These are phyloP conservation scores for Asbolus verrucosus DNA, from an alignment of 1,140 invertebrate species.

Conservation along the genomic window DNA sequence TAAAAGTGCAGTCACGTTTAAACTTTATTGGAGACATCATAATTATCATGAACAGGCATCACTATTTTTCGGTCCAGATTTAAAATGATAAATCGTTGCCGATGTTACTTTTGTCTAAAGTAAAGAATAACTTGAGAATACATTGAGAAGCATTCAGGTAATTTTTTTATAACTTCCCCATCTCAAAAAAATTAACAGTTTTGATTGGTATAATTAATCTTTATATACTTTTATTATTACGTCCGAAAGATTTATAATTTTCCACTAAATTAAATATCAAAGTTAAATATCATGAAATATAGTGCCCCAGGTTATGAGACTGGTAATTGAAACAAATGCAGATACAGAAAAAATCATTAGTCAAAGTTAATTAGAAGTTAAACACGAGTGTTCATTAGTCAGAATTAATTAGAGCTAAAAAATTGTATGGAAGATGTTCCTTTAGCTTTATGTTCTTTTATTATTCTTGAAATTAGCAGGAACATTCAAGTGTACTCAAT, in stretches of 20 bases:
- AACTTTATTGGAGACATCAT: too few relatives aligned
- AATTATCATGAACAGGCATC: too few relatives aligned
- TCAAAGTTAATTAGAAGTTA: conserved; percentile 35
- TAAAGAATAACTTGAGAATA: neutral
- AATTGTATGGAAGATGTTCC: conserved; percentile 7
- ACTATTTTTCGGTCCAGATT: too few relatives aligned
- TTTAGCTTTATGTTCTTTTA: neutral
- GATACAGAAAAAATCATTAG: conserved; percentile 30
- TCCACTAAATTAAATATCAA: conserved; percentile 16
- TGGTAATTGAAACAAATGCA: conserved; percentile 24
- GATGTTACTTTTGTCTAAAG: conserved; percentile 6
- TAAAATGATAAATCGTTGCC: conserved; percentile 21
- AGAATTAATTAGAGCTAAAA: conserved; percentile 22
- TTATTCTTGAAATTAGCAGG: neutral
- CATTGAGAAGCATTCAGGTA: too few relatives aligned
- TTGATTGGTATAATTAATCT: too few relatives aligned
- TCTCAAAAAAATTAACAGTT: too few relatives aligned
- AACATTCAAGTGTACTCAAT: conserved; percentile 5
- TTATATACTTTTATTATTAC: too few relatives aligned
- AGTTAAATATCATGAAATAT: conserved; percentile 14
- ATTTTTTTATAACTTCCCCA: neutral
- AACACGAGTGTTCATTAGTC: conserved; percentile 30
- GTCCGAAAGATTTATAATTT: neutral
- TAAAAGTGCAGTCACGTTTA: conserved; percentile 1
- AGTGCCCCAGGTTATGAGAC: conserved; percentile 3